A percentile compares a stretch with the other conserved stretches of the same genome.
phyloP scores from a whole-genome alignment of 2,113 vertebrate species.

The Ibidorhyncha struthersii region DNA sequence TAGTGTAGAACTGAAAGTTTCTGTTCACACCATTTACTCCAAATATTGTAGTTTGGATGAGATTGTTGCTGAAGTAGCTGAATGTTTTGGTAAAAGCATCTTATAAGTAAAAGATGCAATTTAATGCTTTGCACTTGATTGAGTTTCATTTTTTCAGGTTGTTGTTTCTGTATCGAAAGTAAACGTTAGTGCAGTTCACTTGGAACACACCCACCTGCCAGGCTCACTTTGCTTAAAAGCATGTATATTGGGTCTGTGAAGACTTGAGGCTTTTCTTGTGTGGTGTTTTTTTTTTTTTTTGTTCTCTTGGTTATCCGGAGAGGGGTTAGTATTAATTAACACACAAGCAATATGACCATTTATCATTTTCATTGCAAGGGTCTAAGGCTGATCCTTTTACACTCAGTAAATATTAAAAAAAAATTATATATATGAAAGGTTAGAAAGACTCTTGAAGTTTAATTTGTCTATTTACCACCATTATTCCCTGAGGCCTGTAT shows the following conservation, averaged over 20 bases:
- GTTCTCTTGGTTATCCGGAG: neutral
- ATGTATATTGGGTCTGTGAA: neutral
- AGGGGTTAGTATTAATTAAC: conserved; percentile 25
- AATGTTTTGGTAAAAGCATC: conserved; percentile 52
- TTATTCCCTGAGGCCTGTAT: neutral
- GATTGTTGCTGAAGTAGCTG: conserved; percentile 50
- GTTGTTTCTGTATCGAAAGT: conserved; percentile 1
- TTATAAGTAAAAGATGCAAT: conserved; percentile 41
- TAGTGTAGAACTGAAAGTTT: conserved; percentile 43
- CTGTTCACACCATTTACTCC: conserved; percentile 64
- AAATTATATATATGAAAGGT: neutral
- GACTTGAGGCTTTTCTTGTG: neutral
- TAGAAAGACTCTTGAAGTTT: conserved; percentile 10
- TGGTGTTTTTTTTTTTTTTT: neutral
- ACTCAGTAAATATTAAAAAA: neutral
- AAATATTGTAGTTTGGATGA: conserved; percentile 45
- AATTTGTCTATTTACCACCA: conserved; percentile 31
- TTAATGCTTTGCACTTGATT: conserved; percentile 55
- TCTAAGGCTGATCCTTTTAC: neutral
- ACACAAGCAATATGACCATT: neutral
- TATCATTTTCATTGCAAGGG: neutral
- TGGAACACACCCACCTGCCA: conserved; percentile 30
- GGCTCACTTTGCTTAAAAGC: conserved; percentile 28
- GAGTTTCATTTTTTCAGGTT: conserved; percentile 36
- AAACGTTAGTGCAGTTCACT: neutral